A percentile compares a stretch with the other conserved stretches of the same genome.
These are phyloP conservation scores for Symphodus melops DNA, from an alignment of 2,113 vertebrate species.

Conservation along the genomic window DNA sequence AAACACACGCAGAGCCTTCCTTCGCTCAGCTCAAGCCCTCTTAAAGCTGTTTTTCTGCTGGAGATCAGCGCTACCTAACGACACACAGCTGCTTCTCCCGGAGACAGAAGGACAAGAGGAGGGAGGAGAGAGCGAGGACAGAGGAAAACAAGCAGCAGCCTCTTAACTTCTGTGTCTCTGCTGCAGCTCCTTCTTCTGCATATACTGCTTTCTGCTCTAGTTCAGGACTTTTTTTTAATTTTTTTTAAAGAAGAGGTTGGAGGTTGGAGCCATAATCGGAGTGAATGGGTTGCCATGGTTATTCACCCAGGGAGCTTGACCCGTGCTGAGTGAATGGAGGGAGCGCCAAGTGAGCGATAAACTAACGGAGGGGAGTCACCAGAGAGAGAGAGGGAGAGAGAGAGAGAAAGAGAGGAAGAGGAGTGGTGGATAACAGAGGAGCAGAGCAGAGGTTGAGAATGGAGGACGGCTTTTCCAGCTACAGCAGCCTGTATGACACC, in stretches of 20 bases:
- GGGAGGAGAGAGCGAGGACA: slow-evolving; percentile 31
- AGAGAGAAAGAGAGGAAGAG: slow-evolving; percentile 13
- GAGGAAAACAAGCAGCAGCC: slow-evolving; percentile 36
- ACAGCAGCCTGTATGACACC: slow-evolving; percentile 97
- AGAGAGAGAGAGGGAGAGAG: slow-evolving; percentile 41
- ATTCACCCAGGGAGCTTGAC: slow-evolving; percentile 90
- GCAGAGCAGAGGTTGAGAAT: slow-evolving; percentile 85
- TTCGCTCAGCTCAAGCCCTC: slow-evolving; percentile 69
- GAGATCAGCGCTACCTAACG: slow-evolving; percentile 68
- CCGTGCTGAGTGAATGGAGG: slow-evolving; percentile 83
- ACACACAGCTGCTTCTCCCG: slow-evolving; percentile 69
- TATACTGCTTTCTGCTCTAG: slow-evolving; percentile 41
- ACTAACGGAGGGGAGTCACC: slow-evolving; percentile 77
- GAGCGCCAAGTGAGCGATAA: slow-evolving; percentile 77
- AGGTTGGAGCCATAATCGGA: slow-evolving; percentile 77
- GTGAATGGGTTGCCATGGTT: slow-evolving; percentile 93
- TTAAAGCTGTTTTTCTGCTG: slow-evolving; percentile 75
- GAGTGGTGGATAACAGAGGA: slow-evolving; percentile 49
- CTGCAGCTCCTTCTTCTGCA: slow-evolving; percentile 43
- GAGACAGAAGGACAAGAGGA: slow-evolving; percentile 49
- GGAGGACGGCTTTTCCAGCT: slow-evolving; percentile 95
- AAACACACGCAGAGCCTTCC: slow-evolving; percentile 45
- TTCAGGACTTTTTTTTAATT: slow-evolving; percentile 53
- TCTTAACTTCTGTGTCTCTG: slow-evolving; percentile 50
- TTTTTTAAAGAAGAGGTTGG: slow-evolving; percentile 3